Conservation (phyloP, 2,797 vertebrate genomes). For the Orientallactaga sibirica region DNA sequence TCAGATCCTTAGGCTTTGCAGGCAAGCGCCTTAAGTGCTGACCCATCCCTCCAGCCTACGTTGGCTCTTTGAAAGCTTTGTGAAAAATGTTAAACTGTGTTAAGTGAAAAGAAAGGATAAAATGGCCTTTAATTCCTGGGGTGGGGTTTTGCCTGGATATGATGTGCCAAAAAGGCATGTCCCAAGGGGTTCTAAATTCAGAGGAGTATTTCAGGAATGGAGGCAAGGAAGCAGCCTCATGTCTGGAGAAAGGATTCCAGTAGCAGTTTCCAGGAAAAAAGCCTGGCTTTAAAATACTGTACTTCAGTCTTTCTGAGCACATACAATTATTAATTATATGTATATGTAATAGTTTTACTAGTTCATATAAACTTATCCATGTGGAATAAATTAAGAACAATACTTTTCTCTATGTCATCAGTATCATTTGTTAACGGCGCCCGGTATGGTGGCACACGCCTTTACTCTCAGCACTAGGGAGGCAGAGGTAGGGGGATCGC, state of each 20-base stretch:
- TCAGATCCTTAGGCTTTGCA: neutral
- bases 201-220: neutral
- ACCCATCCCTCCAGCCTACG: neutral
- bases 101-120: conserved; percentile 43
- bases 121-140: neutral
- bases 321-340: neutral
- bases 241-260: conserved; percentile 26
- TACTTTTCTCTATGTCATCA: conserved; percentile 26
- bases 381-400: conserved; percentile 43
- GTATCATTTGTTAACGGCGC: neutral
- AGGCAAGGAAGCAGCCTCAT: neutral
- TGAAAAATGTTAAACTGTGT: conserved; percentile 57
- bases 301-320: conserved; percentile 8
- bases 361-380: conserved; percentile 7
- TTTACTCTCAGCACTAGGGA: no score
- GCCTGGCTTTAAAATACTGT: neutral
- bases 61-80: conserved; percentile 46
- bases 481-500: no score
- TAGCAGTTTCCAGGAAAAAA: conserved; percentile 30
- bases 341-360: neutral
- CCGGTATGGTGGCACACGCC: no score
- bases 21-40: neutral
- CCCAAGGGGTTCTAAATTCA: conserved; percentile 17
- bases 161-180: neutral
- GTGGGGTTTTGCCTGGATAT: neutral